These are phyloP conservation scores for Larimichthys polyactis DNA, from an alignment of 2,113 vertebrate genomes.

Conservation along the genomic window DNA sequence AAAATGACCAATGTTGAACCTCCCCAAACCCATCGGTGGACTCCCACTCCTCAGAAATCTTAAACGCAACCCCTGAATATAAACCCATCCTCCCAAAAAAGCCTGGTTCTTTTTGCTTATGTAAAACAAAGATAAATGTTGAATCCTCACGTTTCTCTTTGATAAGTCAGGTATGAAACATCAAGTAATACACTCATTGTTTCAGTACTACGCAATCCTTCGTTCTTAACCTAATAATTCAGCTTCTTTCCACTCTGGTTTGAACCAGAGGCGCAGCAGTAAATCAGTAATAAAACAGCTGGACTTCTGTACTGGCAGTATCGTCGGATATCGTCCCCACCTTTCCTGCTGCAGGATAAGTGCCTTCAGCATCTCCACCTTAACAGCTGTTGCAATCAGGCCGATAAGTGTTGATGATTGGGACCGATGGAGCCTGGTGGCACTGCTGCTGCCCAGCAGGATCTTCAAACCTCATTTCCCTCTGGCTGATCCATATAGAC, in stretches of 20 bases:
- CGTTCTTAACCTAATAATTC: no score
- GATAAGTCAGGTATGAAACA: no score
- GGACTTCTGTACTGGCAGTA: background rate
- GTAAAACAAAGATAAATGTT: no score
- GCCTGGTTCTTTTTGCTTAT: no score
- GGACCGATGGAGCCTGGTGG: conserved; percentile 3
- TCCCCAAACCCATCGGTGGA: no score
- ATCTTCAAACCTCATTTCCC: conserved; percentile 20
- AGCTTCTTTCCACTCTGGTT: background rate
- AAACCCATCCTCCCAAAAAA: no score
- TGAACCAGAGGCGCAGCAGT: background rate
- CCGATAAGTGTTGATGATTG: conserved; percentile 36
- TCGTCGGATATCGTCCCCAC: background rate
- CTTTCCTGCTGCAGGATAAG: background rate
- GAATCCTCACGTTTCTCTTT: no score
- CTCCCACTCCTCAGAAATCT: no score
- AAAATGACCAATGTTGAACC: no score
- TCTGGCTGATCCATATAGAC: conserved; percentile 15
- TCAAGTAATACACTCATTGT: no score
- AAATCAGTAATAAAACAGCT: background rate
- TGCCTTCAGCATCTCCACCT: background rate
- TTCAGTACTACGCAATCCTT: no score
- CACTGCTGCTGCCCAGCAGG: conserved; percentile 1
- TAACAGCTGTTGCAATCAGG: conserved; percentile 33
- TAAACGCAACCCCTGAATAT: no score